These are phyloP conservation scores for Thalpophila matura DNA, from an alignment of 2,888 invertebrate species.

Conservation along the genomic window DNA sequence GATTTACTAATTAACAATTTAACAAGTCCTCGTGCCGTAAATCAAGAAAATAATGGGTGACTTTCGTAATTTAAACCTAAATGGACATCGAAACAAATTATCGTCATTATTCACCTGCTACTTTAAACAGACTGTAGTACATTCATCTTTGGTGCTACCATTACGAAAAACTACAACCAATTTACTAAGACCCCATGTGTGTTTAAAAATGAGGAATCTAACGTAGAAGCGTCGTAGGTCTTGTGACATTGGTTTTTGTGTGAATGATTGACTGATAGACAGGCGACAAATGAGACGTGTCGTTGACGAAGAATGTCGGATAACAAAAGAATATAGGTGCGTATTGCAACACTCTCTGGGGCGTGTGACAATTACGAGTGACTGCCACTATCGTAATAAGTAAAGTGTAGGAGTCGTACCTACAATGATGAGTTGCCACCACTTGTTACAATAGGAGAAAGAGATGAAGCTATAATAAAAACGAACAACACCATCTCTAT, in stretches of 20 bases:
- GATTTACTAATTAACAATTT: not conserved
- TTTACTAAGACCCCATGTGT: conserved; percentile 31
- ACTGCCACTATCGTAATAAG: not conserved
- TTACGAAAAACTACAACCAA: conserved; percentile 38
- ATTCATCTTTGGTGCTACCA: conserved; percentile 39
- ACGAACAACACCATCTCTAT: too few species aligned
- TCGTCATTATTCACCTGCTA: conserved; percentile 41
- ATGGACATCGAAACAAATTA: conserved; percentile 47
- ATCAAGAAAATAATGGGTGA: conserved; percentile 9
- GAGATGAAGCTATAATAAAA: too few species aligned
- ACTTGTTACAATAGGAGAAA: too few species aligned
- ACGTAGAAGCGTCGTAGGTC: conserved; percentile 1
- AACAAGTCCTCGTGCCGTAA: not conserved
- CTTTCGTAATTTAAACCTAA: conserved; percentile 40
- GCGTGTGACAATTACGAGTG: conserved; percentile 13
- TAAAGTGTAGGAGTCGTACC: not conserved
- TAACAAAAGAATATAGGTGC: conserved; percentile 51
- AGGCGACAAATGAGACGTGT: conserved; percentile 67
- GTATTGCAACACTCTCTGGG: conserved; percentile 33
- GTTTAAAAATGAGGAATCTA: conserved; percentile 1
- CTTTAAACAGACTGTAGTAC: conserved; percentile 33
- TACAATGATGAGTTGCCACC: too few species aligned
- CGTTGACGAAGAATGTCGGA: conserved; percentile 58
- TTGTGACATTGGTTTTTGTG: conserved; percentile 45
- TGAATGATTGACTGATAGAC: conserved; percentile 55